phyloP scores from a whole-genome alignment of 2,797 vertebrate species.

The Enoplosus armatus region DNA sequence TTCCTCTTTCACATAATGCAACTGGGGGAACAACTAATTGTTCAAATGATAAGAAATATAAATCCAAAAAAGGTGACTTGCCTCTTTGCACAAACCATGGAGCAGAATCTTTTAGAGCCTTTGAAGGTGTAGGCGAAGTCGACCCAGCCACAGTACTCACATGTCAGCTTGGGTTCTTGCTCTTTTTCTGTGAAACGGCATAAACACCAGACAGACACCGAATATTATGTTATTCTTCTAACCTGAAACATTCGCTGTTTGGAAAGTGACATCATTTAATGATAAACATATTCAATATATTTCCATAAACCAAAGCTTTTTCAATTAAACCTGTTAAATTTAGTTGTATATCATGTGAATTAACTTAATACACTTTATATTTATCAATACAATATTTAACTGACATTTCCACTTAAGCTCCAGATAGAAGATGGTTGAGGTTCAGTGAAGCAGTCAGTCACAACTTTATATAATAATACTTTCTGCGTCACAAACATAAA shows the following conservation, averaged over 20 bases:
- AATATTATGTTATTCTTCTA: not conserved
- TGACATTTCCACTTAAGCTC: not conserved
- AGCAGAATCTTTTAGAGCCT: conserved; percentile 97
- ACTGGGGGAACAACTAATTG: not conserved
- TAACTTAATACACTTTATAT: too few relatives aligned
- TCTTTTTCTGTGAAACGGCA: conserved; percentile 86
- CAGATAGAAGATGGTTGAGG: not conserved
- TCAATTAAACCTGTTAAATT: not conserved
- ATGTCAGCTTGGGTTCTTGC: conserved; percentile 94
- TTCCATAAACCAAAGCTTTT: not conserved
- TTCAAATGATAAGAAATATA: not conserved
- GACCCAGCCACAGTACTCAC: conserved; percentile 96
- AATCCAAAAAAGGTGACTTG: conserved; percentile 57
- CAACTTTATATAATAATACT: not conserved
- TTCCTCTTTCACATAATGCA: too few relatives aligned
- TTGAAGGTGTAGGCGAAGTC: conserved; percentile 98
- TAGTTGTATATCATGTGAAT: not conserved
- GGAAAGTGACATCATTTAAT: too few relatives aligned
- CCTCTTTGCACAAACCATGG: conserved; percentile 98
- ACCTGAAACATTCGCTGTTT: not conserved
- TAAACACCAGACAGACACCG: not conserved
- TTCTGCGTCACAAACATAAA: not conserved
- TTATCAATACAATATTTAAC: not conserved
- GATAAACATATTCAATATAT: not conserved
- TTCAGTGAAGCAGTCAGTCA: not conserved